Evolutionary conservation across 2,888 invertebrate species (phyloP).

Genomic region (Belgica antarctica): DNA sequence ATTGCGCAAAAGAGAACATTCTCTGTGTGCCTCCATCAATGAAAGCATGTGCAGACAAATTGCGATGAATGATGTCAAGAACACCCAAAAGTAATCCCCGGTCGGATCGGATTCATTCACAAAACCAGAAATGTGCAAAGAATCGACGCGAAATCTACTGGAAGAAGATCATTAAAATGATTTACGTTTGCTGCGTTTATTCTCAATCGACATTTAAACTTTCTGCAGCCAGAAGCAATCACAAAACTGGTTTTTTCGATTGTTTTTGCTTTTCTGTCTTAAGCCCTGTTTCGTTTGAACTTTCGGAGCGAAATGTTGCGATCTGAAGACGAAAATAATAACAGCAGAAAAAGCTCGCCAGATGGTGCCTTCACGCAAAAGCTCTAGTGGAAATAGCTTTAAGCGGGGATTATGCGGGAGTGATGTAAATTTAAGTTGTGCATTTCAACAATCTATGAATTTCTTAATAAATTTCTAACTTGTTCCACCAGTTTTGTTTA

Average conservation of each 20-base stretch:
- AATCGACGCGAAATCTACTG: too few species aligned
- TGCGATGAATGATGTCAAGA: neutral
- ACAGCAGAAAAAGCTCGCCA: neutral
- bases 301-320: neutral
- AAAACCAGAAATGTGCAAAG: too few species aligned
- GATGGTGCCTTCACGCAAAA: neutral
- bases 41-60: too few species aligned
- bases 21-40: too few species aligned
- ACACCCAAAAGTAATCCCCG: neutral
- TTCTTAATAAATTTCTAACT: too few species aligned
- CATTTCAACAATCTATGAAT: too few species aligned
- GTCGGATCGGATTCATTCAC: neutral
- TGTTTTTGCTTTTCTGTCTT: conserved; percentile 18
- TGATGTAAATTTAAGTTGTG: too few species aligned
- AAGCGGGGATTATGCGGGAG: too few species aligned
- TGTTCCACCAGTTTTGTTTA: too few species aligned
- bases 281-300: neutral
- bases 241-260: conserved; percentile 33
- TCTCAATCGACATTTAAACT: conserved; percentile 5
- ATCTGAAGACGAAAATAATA: neutral
- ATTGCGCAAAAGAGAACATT: too few species aligned
- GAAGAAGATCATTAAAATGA: neutral
- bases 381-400: too few species aligned
- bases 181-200: conserved; percentile 24
- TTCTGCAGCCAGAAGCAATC: neutral